Percentiles rank a stretch among this genome's conserved stretches.
Conservation (phyloP, 2,888 invertebrate species). For the Saturnia pavonia region DNA sequence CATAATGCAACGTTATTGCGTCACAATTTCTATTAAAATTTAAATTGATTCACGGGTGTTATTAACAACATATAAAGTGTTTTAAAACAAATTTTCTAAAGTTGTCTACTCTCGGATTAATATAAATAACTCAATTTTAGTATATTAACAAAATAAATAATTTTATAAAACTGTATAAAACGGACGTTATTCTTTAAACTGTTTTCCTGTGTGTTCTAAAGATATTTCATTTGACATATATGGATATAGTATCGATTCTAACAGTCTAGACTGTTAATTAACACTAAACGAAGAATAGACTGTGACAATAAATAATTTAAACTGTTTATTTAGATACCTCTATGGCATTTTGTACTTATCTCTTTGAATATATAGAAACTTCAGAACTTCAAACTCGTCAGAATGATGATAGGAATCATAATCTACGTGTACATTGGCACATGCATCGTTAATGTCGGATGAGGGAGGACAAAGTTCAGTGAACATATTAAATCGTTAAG, state of each 20-base stretch:
- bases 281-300: conserved; percentile 51
- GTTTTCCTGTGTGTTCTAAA: neutral
- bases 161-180: neutral
- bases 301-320: neutral
- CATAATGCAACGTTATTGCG: too few relatives aligned
- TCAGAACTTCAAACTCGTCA: conserved; percentile 24
- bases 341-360: neutral
- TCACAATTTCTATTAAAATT: too few relatives aligned
- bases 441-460: conserved; percentile 50
- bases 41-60: too few relatives aligned
- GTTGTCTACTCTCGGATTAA: too few relatives aligned
- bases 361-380: neutral
- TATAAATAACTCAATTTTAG: too few relatives aligned
- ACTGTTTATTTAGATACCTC: neutral
- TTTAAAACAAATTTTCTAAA: too few relatives aligned
- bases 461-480: conserved; percentile 62
- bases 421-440: conserved; percentile 56
- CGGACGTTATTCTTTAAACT: neutral
- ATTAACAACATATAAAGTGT: too few relatives aligned
- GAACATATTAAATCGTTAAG: conserved; percentile 80
- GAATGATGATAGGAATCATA: conserved; percentile 43
- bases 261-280: conserved; percentile 61
- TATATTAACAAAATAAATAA: neutral
- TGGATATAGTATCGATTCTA: neutral
- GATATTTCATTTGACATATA: neutral